phyloP scores from a whole-genome alignment of 2,888 invertebrate species.

The Electrophaes corylata region DNA sequence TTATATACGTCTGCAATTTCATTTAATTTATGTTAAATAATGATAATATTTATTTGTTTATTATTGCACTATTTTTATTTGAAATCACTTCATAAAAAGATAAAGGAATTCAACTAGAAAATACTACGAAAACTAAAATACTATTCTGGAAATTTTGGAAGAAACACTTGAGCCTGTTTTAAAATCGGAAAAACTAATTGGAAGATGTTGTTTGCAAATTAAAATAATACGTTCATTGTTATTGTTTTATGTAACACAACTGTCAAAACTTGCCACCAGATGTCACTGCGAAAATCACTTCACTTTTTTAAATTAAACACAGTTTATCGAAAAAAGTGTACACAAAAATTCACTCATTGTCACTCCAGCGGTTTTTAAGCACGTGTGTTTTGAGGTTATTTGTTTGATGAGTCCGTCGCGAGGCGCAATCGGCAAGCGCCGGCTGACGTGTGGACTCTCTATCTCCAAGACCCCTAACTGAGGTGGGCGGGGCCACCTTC shows the following conservation, averaged over 20 bases:
- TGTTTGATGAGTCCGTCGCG: conserved; percentile 56
- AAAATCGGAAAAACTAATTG: conserved; percentile 49
- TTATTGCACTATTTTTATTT: conserved; percentile 1
- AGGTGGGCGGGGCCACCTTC: conserved; percentile 64
- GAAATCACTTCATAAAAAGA: conserved; percentile 10
- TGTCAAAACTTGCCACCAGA: conserved; percentile 52
- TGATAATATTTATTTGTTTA: conserved; percentile 9
- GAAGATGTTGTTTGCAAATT: conserved; percentile 49
- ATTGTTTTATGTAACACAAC: conserved; percentile 47
- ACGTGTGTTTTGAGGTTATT: conserved; percentile 60
- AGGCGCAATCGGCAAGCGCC: conserved; percentile 80
- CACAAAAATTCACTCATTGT: conserved; percentile 36
- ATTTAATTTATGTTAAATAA: conserved; percentile 16
- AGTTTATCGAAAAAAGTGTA: not conserved
- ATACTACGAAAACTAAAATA: conserved; percentile 11
- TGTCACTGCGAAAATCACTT: conserved; percentile 61
- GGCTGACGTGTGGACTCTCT: conserved; percentile 74
- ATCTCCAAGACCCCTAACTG: conserved; percentile 68
- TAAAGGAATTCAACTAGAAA: not conserved
- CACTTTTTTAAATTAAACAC: conserved; percentile 32
- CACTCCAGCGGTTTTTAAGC: conserved; percentile 40
- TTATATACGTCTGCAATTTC: not conserved
- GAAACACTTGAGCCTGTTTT: conserved; percentile 49
- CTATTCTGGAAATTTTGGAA: conserved; percentile 37
- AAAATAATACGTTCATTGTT: conserved; percentile 44